phyloP scores from a whole-genome alignment of 2,113 vertebrate genomes.

The Oryzias javanicus region DNA sequence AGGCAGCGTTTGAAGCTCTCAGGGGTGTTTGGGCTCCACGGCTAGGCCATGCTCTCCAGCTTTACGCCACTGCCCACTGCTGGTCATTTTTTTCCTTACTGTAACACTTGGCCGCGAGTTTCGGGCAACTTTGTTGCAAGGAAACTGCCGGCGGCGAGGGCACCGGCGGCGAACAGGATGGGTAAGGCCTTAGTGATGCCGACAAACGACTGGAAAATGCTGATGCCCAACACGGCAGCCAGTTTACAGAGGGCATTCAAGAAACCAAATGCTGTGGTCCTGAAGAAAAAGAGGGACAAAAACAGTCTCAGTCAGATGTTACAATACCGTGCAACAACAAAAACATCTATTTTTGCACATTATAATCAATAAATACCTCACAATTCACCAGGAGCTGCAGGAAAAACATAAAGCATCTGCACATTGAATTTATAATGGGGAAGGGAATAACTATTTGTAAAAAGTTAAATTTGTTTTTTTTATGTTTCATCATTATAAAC shows the following conservation, averaged over 20 bases:
- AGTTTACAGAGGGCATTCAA: constrained; percentile 93
- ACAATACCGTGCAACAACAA: neutral
- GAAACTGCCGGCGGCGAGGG: constrained; percentile 89
- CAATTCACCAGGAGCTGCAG: neutral
- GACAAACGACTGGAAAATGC: constrained; percentile 96
- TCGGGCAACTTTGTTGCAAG: constrained; percentile 92
- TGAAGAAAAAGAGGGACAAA: constrained; percentile 50
- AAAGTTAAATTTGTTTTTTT: too few species aligned
- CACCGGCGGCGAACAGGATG: constrained; percentile 89
- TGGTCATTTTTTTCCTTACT: constrained; percentile 73
- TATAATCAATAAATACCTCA: neutral
- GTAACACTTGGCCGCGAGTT: constrained; percentile 91
- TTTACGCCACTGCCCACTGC: constrained; percentile 54
- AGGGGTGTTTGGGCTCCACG: constrained; percentile 56
- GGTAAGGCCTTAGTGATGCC: constrained; percentile 93
- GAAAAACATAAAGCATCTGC: too few species aligned
- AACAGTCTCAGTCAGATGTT: neutral
- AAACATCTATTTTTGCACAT: neutral
- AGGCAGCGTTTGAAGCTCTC: constrained; percentile 52
- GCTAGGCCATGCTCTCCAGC: constrained; percentile 64
- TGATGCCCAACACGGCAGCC: constrained; percentile 93
- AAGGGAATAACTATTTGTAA: too few species aligned
- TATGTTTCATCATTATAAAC: too few species aligned
- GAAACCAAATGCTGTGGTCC: constrained; percentile 94
- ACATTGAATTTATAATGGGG: too few species aligned